Base-by-base conservation (phyloP, 2,888 invertebrate genomes). In the Emesis russula region DNA sequence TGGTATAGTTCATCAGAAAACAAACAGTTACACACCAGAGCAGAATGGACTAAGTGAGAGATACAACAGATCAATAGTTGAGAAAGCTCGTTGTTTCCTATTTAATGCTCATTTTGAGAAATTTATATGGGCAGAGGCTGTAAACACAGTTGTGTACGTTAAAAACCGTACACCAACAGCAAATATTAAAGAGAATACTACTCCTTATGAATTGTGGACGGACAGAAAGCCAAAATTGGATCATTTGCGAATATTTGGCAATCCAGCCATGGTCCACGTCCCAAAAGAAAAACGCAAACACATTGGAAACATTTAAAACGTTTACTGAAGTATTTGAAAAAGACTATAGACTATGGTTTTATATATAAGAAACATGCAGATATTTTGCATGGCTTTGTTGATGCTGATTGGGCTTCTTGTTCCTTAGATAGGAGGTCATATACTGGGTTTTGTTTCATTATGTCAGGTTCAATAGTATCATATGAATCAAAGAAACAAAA, bases 171-270 rank as follows among this genome's bases (percentile, higher is more conserved):
- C 58, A n/a, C 58, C 58, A 58, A 18, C 58, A 2, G 58, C 18
- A 58, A 58, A 18, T 58, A 58, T 58, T n/a, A 58, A 58, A 58
- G 58, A 58, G 58, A 58, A 58, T 58, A 58, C 58, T 58, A 58
- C 58, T n/a, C 58, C 58, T 58, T 58, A 58, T 58, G 58, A 58
- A 58, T n/a, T 58, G n/a, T 58, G 58, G 58, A 58, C 53, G 53
- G 53, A 15, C 53, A 53, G 53, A 53, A 94, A 94, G 41, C 92
- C 92, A 36, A 36, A 92, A 9, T 15, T 93, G 0, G 81, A 77
- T 81, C 87, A 93, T 78, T 2, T 92, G 7, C 53, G 92, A 0
- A 76, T 93, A 0, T 94, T 92, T 84, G 92, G 92, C 25, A 94
- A 92, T 76, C 38, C 78, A 48, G 91, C 87, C 0, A 83, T 91